phyloP scores from a whole-genome alignment of 2,888 invertebrate genomes.

The Philhelius pedissequus region DNA sequence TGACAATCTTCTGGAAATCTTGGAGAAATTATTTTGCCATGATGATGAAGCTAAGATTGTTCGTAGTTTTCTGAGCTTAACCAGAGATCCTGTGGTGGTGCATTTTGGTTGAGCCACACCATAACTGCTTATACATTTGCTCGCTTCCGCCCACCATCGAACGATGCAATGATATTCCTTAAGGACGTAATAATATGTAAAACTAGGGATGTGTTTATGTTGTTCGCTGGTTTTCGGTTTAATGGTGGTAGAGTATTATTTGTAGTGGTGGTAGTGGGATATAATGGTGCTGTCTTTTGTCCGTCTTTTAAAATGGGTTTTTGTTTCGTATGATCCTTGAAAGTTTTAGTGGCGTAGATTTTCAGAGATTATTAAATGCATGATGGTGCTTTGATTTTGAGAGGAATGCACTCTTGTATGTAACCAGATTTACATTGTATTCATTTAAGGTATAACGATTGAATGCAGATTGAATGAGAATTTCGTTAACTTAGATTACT shows the following conservation, averaged over 20 bases:
- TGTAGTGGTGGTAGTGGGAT: background rate
- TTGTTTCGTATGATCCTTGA: background rate
- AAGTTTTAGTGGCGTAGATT: background rate
- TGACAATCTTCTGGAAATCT: conserved; percentile 34
- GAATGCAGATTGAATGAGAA: background rate
- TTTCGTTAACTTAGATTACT: too few species aligned
- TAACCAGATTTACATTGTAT: background rate
- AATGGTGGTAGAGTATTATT: background rate
- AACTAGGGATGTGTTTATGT: conserved; percentile 25
- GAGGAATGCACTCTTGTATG: background rate
- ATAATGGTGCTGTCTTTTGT: background rate
- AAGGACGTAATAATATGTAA: conserved; percentile 9
- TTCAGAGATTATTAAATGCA: background rate
- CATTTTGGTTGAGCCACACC: conserved; percentile 23
- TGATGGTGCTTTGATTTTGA: background rate
- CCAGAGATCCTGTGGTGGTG: conserved; percentile 44
- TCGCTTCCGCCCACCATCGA: background rate
- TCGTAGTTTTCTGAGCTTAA: conserved; percentile 5
- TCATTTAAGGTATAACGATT: background rate
- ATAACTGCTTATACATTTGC: conserved; percentile 1
- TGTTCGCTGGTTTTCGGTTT: conserved; percentile 28
- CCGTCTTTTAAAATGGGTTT: background rate
- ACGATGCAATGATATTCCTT: background rate
- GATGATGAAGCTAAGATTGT: conserved; percentile 22
- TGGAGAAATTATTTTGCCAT: conserved; percentile 44